phyloP scores from a whole-genome alignment of 2,888 invertebrate species.

The Seladonia tumulorum region DNA sequence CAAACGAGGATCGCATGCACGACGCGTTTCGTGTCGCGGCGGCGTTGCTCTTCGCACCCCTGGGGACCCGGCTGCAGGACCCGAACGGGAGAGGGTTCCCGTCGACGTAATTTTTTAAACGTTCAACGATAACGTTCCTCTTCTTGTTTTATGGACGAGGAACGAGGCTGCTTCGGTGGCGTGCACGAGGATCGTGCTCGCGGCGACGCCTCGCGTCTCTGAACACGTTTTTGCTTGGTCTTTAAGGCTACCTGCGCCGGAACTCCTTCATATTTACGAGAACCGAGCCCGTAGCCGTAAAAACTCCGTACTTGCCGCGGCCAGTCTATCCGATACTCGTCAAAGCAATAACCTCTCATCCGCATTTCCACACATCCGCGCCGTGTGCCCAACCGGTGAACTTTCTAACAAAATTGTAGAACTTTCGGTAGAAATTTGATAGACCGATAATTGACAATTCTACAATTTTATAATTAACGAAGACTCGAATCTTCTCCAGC shows the following conservation, averaged over 20 bases:
- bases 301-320: not conserved
- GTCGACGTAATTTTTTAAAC: conserved; percentile 21
- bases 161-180: not conserved
- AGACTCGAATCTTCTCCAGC: not conserved
- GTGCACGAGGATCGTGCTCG: not conserved
- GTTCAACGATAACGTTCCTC: conserved; percentile 20
- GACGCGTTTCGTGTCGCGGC: conserved; percentile 13
- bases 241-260: not conserved
- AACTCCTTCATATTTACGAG: conserved; percentile 14
- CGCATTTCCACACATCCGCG: not conserved
- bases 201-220: not conserved
- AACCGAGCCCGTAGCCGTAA: not conserved
- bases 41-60: conserved; percentile 20
- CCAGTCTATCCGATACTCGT: not conserved
- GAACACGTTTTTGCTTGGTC: not conserved
- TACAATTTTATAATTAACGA: not conserved
- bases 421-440: too few relatives aligned
- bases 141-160: not conserved
- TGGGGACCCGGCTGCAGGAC: not conserved
- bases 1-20: conserved; percentile 26
- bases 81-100: not conserved
- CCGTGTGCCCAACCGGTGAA: not conserved
- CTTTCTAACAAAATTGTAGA: not conserved
- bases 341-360: not conserved
- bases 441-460: too few relatives aligned